Conservation (phyloP, 2,113 vertebrate species). For the Rattus rattus region DNA sequence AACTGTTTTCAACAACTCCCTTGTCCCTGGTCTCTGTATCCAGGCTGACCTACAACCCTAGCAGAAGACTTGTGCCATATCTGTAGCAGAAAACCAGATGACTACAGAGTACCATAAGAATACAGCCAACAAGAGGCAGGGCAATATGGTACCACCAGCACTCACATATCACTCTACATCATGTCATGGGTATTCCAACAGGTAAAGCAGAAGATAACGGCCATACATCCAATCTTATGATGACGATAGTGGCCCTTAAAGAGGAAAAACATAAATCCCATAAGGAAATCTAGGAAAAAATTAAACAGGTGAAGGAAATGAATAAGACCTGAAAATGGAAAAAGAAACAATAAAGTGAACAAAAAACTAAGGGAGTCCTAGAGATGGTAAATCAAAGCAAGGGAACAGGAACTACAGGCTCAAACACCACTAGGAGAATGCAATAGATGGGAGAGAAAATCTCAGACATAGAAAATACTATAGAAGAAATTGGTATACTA, state of each 20-base stretch:
- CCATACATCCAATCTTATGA: not conserved
- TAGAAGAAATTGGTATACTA: not conserved
- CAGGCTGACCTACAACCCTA: not conserved
- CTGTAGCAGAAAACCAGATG: not conserved
- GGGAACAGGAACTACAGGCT: not conserved
- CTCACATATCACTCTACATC: not conserved
- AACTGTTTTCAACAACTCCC: not conserved
- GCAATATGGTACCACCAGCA: not conserved
- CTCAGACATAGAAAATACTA: not conserved
- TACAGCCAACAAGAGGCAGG: not conserved
- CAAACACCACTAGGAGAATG: not conserved
- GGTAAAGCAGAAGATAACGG: not conserved
- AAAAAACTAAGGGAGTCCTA: not conserved
- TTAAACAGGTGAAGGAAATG: not conserved
- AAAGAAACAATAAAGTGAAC: not conserved
- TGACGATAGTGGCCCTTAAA: not conserved
- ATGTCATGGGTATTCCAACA: not conserved
- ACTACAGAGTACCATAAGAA: not conserved
- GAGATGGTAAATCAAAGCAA: not conserved
- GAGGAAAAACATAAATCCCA: not conserved
- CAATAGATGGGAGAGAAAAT: not conserved
- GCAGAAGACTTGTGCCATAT: not conserved
- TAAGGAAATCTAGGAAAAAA: not conserved
- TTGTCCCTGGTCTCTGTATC: not conserved
- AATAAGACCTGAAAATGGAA: not conserved